Percentiles rank a stretch among this genome's conserved stretches.
Evolutionary conservation across 2,113 vertebrate species (phyloP).

Genomic region (Sterrhoptilus dennistouni): DNA sequence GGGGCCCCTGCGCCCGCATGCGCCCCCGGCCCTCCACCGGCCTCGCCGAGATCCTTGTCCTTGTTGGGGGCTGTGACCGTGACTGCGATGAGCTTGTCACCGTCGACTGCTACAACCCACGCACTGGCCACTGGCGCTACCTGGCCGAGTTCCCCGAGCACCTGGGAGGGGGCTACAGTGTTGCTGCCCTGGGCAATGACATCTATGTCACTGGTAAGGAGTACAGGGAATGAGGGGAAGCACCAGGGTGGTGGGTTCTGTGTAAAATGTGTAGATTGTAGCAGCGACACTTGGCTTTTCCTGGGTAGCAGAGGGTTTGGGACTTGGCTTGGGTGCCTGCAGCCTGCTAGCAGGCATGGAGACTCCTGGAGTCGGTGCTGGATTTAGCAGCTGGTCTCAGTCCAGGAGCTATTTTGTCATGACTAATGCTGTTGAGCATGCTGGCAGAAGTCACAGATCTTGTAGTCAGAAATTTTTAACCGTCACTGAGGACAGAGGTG

Average conservation of each 20-base stretch:
- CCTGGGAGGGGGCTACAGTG: slow-evolving; percentile 94
- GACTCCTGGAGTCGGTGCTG: background rate
- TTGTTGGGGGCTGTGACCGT: slow-evolving; percentile 94
- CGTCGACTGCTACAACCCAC: slow-evolving; percentile 95
- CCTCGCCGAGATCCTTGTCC: slow-evolving; percentile 92
- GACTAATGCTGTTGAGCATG: background rate
- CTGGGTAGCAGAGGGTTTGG: background rate
- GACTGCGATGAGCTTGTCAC: slow-evolving; percentile 96
- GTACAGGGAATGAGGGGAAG: background rate
- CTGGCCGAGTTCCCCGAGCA: slow-evolving; percentile 94
- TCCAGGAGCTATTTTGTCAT: background rate
- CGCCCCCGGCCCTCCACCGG: slow-evolving; percentile 92
- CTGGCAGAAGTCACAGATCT: background rate
- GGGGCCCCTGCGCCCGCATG: slow-evolving; percentile 88
- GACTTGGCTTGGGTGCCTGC: background rate
- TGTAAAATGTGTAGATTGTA: rapidly evolving
- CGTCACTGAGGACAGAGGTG: background rate
- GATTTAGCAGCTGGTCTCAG: slow-evolving; percentile 29
- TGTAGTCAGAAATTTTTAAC: background rate
- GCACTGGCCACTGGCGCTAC: slow-evolving; percentile 95
- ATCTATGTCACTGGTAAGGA: slow-evolving; percentile 94
- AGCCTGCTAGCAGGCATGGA: background rate
- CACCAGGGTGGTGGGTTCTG: background rate
- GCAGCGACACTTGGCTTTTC: background rate
- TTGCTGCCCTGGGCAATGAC: slow-evolving; percentile 91